Evolutionary conservation across 2,888 invertebrate genomes (phyloP).

Genomic region (Megamerina dolium): DNA sequence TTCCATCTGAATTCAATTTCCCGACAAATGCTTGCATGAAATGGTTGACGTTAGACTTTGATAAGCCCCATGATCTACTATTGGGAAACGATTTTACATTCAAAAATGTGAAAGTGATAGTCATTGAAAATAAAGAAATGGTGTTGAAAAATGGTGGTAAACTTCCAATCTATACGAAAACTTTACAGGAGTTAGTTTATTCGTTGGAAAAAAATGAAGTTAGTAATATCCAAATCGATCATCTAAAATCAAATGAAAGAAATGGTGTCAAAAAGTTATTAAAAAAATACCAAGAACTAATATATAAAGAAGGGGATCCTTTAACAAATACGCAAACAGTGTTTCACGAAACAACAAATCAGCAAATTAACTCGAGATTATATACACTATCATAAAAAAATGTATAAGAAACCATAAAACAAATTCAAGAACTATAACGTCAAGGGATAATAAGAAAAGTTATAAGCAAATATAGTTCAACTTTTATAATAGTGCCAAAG

Average conservation of each 20-base stretch:
- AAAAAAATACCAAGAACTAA: slow-evolving; percentile 13
- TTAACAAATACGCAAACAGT: slow-evolving; percentile 10
- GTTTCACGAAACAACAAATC: slow-evolving; percentile 13
- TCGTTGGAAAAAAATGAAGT: slow-evolving; percentile 11
- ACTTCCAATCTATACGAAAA: slow-evolving; percentile 9
- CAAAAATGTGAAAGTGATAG: slow-evolving; percentile 12
- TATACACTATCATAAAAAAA: slow-evolving; percentile 8
- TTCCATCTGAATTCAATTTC: slow-evolving; percentile 12
- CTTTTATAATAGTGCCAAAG: slow-evolving; percentile 4
- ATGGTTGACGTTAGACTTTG: slow-evolving; percentile 11
- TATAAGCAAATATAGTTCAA: slow-evolving; percentile 3
- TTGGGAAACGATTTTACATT: slow-evolving; percentile 14
- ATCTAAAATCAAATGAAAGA: slow-evolving; percentile 15
- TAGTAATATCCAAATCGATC: slow-evolving; percentile 10
- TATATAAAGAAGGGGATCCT: slow-evolving; percentile 17
- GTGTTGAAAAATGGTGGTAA: not conserved
- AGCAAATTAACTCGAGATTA: slow-evolving; percentile 16
- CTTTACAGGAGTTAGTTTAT: slow-evolving; percentile 5
- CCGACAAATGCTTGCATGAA: slow-evolving; percentile 14
- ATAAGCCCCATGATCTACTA: slow-evolving; percentile 14
- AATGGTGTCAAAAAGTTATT: slow-evolving; percentile 7
- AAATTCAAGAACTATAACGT: not conserved
- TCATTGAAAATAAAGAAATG: slow-evolving; percentile 10
- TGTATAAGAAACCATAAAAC: slow-evolving; percentile 4
- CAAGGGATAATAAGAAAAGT: slow-evolving; percentile 1